These are phyloP conservation scores for Phalloptychus januarius DNA, from an alignment of 2,797 vertebrate genomes.

Conservation along the genomic window DNA sequence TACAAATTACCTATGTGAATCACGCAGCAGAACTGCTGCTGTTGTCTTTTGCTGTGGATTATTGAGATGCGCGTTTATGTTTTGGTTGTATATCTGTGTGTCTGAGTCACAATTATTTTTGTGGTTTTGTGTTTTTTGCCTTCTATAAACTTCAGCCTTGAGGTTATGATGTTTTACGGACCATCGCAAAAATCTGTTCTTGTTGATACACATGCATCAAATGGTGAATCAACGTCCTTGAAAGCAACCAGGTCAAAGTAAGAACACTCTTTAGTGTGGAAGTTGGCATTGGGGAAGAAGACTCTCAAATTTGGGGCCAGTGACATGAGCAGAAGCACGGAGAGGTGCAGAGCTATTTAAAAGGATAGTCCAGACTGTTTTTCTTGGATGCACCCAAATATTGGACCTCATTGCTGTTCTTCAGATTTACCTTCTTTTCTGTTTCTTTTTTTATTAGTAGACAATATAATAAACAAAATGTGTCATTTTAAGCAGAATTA, in stretches of 20 bases:
- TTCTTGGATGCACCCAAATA: too few species aligned
- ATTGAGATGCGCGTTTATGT: conserved; percentile 30
- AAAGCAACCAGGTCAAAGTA: background rate
- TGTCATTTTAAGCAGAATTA: too few species aligned
- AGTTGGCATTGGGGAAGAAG: background rate
- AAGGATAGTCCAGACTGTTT: background rate
- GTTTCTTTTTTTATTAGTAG: too few species aligned
- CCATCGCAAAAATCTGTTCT: conserved; percentile 27
- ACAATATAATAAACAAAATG: too few species aligned
- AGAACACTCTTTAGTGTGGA: background rate
- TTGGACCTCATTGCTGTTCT: too few species aligned
- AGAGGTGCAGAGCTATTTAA: background rate
- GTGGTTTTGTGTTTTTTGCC: background rate
- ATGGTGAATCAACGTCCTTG: background rate
- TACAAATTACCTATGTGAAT: conserved; percentile 68
- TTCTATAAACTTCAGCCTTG: background rate
- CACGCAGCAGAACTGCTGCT: conserved; percentile 39
- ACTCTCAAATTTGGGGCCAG: background rate
- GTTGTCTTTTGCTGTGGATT: conserved; percentile 51
- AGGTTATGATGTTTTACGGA: conserved; percentile 32
- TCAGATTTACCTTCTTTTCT: too few species aligned
- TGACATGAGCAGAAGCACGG: background rate
- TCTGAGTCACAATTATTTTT: conserved; percentile 43
- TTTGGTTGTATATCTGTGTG: conserved; percentile 23
- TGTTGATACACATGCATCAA: background rate